Conservation (phyloP, 2,113 vertebrate genomes). For the Xerus inauris region DNA sequence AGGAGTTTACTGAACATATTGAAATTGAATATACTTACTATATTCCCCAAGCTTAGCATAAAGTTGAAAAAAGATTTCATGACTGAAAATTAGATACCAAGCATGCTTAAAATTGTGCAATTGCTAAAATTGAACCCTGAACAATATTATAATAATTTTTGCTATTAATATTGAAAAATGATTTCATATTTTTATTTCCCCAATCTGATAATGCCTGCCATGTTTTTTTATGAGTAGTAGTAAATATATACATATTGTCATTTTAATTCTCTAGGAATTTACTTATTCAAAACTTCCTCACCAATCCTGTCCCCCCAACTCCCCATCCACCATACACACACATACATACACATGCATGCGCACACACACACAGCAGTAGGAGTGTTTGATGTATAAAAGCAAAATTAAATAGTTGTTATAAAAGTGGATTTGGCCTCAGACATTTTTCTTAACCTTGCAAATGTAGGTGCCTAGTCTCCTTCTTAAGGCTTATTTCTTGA, state of each 20-base stretch:
- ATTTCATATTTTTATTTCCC: background rate
- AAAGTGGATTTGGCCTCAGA: background rate
- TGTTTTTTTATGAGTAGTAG: background rate
- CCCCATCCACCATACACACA: too few relatives aligned
- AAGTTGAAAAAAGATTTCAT: background rate
- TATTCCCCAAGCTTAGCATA: background rate
- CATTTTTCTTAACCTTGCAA: background rate
- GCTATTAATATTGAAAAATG: background rate
- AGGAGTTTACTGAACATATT: background rate
- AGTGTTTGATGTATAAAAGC: background rate
- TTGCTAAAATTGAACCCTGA: background rate
- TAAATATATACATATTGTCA: background rate
- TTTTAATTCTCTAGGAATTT: background rate
- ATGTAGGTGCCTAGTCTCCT: background rate
- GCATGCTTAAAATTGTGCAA: background rate
- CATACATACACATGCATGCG: background rate
- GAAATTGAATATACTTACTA: slow-evolving; percentile 44
- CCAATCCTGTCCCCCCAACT: too few relatives aligned
- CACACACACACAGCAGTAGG: background rate
- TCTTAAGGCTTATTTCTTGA: background rate
- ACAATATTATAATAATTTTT: background rate
- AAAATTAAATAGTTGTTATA: background rate
- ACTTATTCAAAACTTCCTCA: background rate
- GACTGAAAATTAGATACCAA: background rate
- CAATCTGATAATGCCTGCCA: background rate